Percentiles rank a stretch among this genome's conserved stretches.
Evolutionary conservation across 92 coral and sea anemone species (phyloP).

Genomic region (Parazoanthus atlanticus): DNA sequence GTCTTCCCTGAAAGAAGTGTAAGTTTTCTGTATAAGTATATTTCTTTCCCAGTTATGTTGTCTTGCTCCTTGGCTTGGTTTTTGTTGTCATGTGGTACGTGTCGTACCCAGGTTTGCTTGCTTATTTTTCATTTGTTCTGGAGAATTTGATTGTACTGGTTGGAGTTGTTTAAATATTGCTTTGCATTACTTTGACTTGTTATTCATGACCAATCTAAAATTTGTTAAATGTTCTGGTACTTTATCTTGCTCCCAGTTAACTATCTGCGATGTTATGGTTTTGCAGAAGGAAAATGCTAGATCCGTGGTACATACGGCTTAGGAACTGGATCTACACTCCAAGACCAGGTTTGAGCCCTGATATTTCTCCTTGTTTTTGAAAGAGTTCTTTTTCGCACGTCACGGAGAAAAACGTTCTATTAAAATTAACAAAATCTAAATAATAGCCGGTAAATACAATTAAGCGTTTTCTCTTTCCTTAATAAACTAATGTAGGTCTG

Average conservation of each 20-base stretch:
- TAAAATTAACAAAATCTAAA: too few relatives aligned
- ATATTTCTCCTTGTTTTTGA: background rate
- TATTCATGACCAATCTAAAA: too few relatives aligned
- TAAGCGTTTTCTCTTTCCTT: too few relatives aligned
- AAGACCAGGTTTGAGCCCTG: background rate
- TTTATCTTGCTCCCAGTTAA: too few relatives aligned
- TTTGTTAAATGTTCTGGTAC: background rate
- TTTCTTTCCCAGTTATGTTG: background rate
- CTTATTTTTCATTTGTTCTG: too few relatives aligned
- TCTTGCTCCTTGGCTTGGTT: background rate
- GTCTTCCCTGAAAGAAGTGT: background rate
- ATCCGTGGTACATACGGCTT: slow-evolving; percentile 1
- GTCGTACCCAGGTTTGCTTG: background rate
- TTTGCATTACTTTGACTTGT: too few relatives aligned
- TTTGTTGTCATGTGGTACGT: background rate
- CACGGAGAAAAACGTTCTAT: too few relatives aligned
- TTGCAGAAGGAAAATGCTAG: background rate
- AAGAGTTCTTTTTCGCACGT: background rate
- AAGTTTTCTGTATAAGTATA: background rate
- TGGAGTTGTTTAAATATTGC: too few relatives aligned
- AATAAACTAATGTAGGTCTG: too few relatives aligned
- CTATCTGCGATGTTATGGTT: background rate
- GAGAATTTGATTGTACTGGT: too few relatives aligned
- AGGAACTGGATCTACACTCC: slow-evolving; percentile 13
- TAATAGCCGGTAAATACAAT: too few relatives aligned